Evolutionary conservation across 2,888 invertebrate genomes (phyloP).

Genomic region (Hoplodrina blanda): DNA sequence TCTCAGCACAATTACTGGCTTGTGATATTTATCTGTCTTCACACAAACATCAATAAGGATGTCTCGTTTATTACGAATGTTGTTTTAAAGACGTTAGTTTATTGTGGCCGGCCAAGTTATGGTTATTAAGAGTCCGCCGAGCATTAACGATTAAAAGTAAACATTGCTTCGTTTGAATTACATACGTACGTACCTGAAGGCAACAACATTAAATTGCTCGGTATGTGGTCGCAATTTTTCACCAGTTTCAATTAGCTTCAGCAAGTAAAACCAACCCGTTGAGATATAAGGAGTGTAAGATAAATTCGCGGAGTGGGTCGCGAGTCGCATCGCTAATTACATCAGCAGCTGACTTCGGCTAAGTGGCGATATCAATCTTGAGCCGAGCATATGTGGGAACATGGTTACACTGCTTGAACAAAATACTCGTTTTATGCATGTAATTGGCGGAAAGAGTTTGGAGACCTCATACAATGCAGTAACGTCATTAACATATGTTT

Average conservation of each 20-base stretch:
- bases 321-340: conserved; percentile 79
- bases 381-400: conserved; percentile 75
- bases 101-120: conserved; percentile 57
- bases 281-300: conserved; percentile 71
- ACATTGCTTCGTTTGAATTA: conserved; percentile 68
- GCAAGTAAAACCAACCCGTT: conserved; percentile 65
- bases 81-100: conserved; percentile 63
- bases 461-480: conserved; percentile 51
- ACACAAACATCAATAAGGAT: conserved; percentile 54
- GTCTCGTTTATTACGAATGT: conserved; percentile 60
- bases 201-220: conserved; percentile 75
- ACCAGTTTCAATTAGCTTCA: conserved; percentile 80
- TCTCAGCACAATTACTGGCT: conserved; percentile 40
- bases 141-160: conserved; percentile 66
- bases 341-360: conserved; percentile 82
- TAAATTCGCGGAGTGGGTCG: conserved; percentile 68
- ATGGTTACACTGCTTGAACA: conserved; percentile 64
- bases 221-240: conserved; percentile 84
- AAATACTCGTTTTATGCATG: conserved; percentile 67
- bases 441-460: conserved; percentile 63
- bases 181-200: conserved; percentile 68
- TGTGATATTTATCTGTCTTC: conserved; percentile 53
- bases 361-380: conserved; percentile 84
- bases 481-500: conserved; percentile 45
- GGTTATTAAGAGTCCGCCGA: conserved; percentile 53